These are phyloP conservation scores for Himantopus leucocephalus DNA, from an alignment of 2,113 vertebrate species.

Conservation along the genomic window DNA sequence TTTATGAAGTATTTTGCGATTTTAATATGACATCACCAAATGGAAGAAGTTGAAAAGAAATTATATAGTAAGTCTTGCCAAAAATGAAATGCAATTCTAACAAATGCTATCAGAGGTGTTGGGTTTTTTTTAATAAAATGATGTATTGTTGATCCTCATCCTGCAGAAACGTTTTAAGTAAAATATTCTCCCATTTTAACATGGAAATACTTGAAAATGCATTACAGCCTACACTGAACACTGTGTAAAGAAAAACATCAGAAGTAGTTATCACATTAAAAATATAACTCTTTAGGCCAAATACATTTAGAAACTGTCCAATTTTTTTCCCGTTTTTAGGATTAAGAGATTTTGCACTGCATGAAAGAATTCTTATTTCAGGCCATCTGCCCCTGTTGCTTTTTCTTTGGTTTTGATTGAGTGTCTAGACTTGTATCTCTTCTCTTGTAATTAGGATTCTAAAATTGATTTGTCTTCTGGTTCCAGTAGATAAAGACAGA, in stretches of 20 bases:
- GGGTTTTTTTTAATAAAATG: neutral
- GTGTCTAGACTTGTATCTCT: neutral
- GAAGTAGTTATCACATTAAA: conserved; percentile 17
- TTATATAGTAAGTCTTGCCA: neutral
- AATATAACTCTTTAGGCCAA: neutral
- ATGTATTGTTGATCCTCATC: neutral
- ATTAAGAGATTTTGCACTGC: conserved; percentile 12
- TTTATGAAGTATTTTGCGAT: neutral
- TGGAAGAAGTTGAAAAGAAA: neutral
- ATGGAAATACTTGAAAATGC: neutral
- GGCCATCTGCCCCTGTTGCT: conserved; percentile 30
- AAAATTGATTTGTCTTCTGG: conserved; percentile 40
- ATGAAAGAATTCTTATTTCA: conserved; percentile 7
- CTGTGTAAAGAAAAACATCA: neutral
- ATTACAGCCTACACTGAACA: neutral
- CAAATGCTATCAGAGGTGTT: neutral
- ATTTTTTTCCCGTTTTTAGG: neutral
- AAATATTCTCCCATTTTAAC: neutral
- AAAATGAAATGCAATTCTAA: neutral
- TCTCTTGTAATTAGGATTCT: conserved; percentile 39
- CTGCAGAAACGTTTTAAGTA: neutral
- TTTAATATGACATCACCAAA: neutral
- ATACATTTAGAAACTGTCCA: neutral
- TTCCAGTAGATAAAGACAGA: neutral
- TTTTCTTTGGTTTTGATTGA: conserved; percentile 42